These are phyloP conservation scores for Lasioglossum marginatum DNA, from an alignment of 2,888 invertebrate species.

Conservation along the genomic window DNA sequence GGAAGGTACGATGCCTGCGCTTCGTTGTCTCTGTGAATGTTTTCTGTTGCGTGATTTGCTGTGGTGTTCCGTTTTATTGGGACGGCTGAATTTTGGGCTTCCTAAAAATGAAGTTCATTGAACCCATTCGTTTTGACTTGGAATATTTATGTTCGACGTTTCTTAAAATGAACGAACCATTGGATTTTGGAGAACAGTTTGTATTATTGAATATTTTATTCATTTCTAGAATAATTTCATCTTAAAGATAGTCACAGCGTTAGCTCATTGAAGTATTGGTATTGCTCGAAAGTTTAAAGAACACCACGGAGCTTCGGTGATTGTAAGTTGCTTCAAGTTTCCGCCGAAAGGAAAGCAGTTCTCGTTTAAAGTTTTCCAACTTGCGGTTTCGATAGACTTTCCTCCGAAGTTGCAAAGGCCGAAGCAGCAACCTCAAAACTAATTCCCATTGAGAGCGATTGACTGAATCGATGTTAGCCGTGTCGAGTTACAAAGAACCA, in stretches of 20 bases:
- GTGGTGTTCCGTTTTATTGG: background rate
- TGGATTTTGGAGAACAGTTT: background rate
- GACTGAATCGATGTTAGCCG: conserved; percentile 1
- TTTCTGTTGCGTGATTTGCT: conserved; percentile 4
- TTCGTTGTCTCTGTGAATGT: background rate
- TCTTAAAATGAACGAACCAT: too few species aligned
- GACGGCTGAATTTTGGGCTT: background rate
- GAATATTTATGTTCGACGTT: too few species aligned
- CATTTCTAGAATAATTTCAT: background rate
- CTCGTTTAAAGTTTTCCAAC: background rate
- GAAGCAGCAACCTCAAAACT: background rate
- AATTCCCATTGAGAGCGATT: background rate
- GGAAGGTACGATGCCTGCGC: conserved; percentile 21
- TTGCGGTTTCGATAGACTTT: background rate
- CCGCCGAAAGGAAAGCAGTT: background rate
- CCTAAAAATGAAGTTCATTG: background rate
- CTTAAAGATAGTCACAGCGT: background rate
- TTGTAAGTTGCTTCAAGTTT: background rate
- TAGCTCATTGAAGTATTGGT: background rate
- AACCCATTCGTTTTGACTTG: background rate
- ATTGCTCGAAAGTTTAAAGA: background rate
- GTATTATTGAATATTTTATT: background rate
- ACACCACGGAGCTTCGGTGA: background rate
- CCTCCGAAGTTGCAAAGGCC: background rate
- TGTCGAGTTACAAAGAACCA: conserved; percentile 26